Evolutionary conservation across 37 sponge, comb jelly and placozoan species (phyloP).

Genomic region (Tethya wilhelma): DNA sequence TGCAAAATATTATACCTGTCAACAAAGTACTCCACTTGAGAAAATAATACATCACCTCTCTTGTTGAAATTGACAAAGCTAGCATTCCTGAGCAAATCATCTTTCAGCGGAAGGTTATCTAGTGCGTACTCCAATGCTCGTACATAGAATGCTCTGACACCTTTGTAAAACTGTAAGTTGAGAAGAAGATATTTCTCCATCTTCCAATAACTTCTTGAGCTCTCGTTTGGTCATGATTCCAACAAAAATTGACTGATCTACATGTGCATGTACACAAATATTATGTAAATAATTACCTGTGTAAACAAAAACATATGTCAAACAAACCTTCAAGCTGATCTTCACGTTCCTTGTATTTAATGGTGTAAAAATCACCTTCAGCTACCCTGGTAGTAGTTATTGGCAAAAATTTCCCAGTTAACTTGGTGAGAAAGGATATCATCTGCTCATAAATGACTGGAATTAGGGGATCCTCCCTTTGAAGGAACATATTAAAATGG

Average conservation of each 20-base stretch:
- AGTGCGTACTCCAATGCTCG: too few species aligned
- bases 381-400: conserved; percentile 30
- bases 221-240: conserved; percentile 2
- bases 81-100: too few species aligned
- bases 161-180: conserved; percentile 4
- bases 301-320: neutral
- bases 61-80: too few species aligned
- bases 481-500: conserved; percentile 33
- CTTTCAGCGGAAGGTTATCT: too few species aligned
- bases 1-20: too few species aligned
- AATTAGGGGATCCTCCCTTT: conserved; percentile 41
- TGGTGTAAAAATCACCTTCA: neutral
- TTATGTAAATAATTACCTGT: neutral
- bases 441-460: conserved; percentile 29
- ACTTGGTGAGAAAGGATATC: conserved; percentile 26
- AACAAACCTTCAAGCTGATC: conserved; percentile 31
- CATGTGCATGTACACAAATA: neutral
- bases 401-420: conserved; percentile 40
- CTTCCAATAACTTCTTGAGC: neutral
- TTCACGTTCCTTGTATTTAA: neutral
- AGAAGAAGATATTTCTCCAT: too few species aligned
- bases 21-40: too few species aligned
- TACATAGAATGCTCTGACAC: conserved; percentile 20
- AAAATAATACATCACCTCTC: too few species aligned
- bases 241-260: conserved; percentile 28